Base-by-base conservation (phyloP, 1,140 invertebrate genomes). In the Scaptomyza graminum region DNA sequence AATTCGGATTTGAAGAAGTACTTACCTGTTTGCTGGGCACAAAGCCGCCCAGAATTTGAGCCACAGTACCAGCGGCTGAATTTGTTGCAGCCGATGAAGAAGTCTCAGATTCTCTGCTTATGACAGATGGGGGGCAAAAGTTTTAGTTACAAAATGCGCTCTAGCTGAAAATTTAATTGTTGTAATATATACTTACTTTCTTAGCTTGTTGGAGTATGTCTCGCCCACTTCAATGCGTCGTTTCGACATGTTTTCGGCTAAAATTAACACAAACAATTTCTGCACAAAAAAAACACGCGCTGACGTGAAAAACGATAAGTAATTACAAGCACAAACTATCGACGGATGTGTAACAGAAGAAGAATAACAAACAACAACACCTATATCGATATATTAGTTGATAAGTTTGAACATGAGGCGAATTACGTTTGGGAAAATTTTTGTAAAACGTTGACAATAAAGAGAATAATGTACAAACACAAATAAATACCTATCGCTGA, bases 141-240 rank as follows among this genome's bases (percentile, higher is more conserved):
- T 41, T 41, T 41, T 41, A 12, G 37, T 22, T 4, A 34, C 18
- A 57, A 31, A 9, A 44, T 57, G 41, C 1, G 13, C 25, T n/a
- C 9, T 31, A 15, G 6, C 25, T n/a, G 8, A 50, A 28, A 31
- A 16, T 12, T 3, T 1, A 4, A 4, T n/a, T 31, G 22, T 2
- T 13, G 22, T 11, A n/a, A 28, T 8, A n/a, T 13, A 7, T 64
- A 93, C 93, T 93, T 90, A 96, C 96, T 94, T 93, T 92, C 94
- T 95, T 87, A 94, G 94, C 84, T 96, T 91, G 16, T 7, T 96
- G 57, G 96, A 93, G 91, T 96, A 96, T 3, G 96, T 95, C 91
- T 97, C 96, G 73, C 95, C 93, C 25, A 96, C 95, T 93, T 97
- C 96, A 82, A 97, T 96, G 87, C 96, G 94, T 73, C 96, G 93